Percentiles rank a stretch among this genome's conserved stretches.
Evolutionary conservation across 2,888 invertebrate genomes (phyloP).

Genomic region (Philonicus albiceps): DNA sequence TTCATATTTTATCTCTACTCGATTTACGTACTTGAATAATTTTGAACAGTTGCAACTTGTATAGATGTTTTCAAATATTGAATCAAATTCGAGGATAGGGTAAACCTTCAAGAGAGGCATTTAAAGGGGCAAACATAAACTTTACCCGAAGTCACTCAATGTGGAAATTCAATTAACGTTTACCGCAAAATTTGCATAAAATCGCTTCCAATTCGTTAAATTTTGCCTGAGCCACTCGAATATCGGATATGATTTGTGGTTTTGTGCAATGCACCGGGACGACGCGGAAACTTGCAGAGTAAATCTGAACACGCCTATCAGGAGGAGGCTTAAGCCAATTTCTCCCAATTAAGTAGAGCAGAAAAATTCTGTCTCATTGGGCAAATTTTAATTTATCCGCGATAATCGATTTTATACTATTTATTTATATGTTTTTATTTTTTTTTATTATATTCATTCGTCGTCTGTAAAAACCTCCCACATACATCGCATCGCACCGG

Average conservation of each 20-base stretch:
- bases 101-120: background rate
- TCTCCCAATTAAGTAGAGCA: slow-evolving; percentile 20
- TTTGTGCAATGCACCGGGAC: background rate
- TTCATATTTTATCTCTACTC: background rate
- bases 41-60: background rate
- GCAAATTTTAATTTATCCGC: slow-evolving; percentile 3
- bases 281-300: background rate
- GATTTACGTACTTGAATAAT: background rate
- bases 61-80: background rate
- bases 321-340: background rate
- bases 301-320: background rate
- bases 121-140: background rate
- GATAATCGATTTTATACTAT: background rate
- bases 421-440: background rate
- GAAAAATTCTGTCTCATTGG: slow-evolving; percentile 18
- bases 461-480: background rate
- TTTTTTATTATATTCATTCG: background rate
- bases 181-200: slow-evolving; percentile 30
- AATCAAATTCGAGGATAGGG: background rate
- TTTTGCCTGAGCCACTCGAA: background rate
- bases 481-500: background rate
- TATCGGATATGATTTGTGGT: slow-evolving; percentile 28
- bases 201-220: slow-evolving; percentile 18
- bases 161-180: slow-evolving; percentile 23
- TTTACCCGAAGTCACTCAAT: background rate